phyloP scores from a whole-genome alignment of 1,140 invertebrate genomes.

The Pygmarrhopalites habei region DNA sequence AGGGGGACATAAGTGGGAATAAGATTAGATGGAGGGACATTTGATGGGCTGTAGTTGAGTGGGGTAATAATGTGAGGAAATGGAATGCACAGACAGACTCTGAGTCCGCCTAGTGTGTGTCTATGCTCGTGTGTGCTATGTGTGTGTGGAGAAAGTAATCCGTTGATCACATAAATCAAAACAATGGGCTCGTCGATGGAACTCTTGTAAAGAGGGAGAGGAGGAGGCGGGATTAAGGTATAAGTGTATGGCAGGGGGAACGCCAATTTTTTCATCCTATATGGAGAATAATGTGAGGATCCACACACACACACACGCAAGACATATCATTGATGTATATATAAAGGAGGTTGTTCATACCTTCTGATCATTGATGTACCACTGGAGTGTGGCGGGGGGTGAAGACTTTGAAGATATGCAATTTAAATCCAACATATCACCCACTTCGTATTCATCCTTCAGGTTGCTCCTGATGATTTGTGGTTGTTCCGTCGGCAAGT shows the following conservation, averaged over 20 bases:
- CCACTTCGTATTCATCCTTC: constrained; percentile 62
- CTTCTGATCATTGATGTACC: constrained; percentile 68
- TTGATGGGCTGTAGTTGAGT: neutral
- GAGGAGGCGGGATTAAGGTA: too few relatives aligned
- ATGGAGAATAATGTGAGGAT: neutral
- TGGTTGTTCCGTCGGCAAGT: constrained; percentile 65
- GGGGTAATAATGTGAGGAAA: constrained; percentile 11
- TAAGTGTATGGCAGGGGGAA: too few relatives aligned
- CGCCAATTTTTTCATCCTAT: too few relatives aligned
- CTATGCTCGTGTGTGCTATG: neutral
- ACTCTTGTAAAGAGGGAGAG: neutral
- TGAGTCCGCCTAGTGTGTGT: neutral
- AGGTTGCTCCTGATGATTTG: constrained; percentile 70
- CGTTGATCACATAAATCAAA: constrained; percentile 29
- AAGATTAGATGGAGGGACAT: too few relatives aligned
- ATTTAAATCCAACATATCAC: constrained; percentile 70
- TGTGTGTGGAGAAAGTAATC: constrained; percentile 18
- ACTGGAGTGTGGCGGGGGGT: constrained; percentile 64
- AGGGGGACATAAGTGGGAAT: too few relatives aligned
- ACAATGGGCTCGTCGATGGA: constrained; percentile 25
- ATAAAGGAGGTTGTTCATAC: neutral
- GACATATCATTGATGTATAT: neutral
- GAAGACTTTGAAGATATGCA: constrained; percentile 74
- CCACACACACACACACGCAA: neutral
- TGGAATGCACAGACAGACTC: constrained; percentile 1